Evolutionary conservation across 2,797 vertebrate species (phyloP).

Genomic region (Oryzias dopingdopingensis): DNA sequence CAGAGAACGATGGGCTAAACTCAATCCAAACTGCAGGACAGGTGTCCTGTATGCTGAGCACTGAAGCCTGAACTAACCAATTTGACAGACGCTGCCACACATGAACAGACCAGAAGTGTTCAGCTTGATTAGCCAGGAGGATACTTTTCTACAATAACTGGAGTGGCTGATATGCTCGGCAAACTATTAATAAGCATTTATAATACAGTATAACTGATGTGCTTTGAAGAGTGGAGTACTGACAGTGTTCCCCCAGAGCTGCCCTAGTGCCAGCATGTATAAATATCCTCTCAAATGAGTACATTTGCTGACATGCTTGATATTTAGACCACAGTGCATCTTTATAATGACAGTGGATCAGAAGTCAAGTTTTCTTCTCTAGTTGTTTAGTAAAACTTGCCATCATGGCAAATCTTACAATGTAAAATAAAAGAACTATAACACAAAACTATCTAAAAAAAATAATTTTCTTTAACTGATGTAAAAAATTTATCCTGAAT

Average conservation of each 20-base stretch:
- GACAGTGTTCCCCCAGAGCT: constrained; percentile 18
- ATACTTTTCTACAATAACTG: constrained; percentile 15
- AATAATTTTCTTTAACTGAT: too few relatives aligned
- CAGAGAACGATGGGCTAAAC: background rate
- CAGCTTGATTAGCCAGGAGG: constrained; percentile 24
- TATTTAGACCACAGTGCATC: constrained; percentile 33
- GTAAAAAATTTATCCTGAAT: too few relatives aligned
- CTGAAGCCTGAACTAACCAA: constrained; percentile 42
- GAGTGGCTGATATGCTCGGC: constrained; percentile 12
- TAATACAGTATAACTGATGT: constrained; percentile 16
- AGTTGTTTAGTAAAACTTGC: constrained; percentile 9
- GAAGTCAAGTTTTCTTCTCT: constrained; percentile 16
- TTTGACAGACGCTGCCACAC: constrained; percentile 35
- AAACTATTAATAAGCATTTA: constrained; percentile 36
- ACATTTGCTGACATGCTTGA: constrained; percentile 26
- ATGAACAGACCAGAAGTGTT: constrained; percentile 35
- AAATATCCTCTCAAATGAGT: constrained; percentile 28
- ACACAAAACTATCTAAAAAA: too few relatives aligned
- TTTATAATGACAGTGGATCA: constrained; percentile 19
- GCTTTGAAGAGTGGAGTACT: constrained; percentile 36
- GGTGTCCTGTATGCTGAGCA: constrained; percentile 18
- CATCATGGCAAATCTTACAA: background rate
- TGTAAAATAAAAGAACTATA: too few relatives aligned
- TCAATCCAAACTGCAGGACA: constrained; percentile 13
- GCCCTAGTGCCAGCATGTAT: constrained; percentile 23